Conservation (phyloP, 2,797 vertebrate genomes). For the Diplodus puntazzo region DNA sequence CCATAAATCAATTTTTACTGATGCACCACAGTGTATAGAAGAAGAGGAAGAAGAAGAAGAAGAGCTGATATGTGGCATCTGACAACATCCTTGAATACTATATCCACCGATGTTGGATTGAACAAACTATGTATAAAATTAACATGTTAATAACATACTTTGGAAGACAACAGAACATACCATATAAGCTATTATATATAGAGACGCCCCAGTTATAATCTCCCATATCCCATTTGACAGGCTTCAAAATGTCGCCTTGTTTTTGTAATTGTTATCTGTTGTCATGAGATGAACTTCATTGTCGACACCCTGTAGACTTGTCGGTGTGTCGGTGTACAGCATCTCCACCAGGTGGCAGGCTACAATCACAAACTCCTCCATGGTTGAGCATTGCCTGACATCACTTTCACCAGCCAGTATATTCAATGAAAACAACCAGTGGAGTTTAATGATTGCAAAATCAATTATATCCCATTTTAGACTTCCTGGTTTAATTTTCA, state of each 20-base stretch:
- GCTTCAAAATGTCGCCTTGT: not conserved
- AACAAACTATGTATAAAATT: not conserved
- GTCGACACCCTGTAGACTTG: not conserved
- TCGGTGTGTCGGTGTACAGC: not conserved
- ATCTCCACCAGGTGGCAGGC: conserved; percentile 72
- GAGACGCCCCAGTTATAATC: too few relatives aligned
- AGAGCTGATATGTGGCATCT: not conserved
- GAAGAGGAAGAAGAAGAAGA: too few relatives aligned
- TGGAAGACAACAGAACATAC: not conserved
- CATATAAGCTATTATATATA: not conserved
- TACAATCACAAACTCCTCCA: conserved; percentile 44
- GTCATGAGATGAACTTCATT: not conserved
- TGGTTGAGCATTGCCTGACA: not conserved
- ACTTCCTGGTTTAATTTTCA: not conserved
- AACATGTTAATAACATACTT: not conserved
- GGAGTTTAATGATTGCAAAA: not conserved
- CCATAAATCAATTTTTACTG: not conserved
- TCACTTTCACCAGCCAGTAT: not conserved
- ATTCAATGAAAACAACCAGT: not conserved
- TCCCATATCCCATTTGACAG: not conserved
- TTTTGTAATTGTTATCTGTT: not conserved
- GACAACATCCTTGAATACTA: too few relatives aligned
- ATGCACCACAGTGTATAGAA: too few relatives aligned
- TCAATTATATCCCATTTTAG: rapidly evolving
- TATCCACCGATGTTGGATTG: not conserved